A percentile compares a stretch with the other conserved stretches of the same genome.
phyloP scores from a whole-genome alignment of 1,140 invertebrate species.

The Cydia strobilella region DNA sequence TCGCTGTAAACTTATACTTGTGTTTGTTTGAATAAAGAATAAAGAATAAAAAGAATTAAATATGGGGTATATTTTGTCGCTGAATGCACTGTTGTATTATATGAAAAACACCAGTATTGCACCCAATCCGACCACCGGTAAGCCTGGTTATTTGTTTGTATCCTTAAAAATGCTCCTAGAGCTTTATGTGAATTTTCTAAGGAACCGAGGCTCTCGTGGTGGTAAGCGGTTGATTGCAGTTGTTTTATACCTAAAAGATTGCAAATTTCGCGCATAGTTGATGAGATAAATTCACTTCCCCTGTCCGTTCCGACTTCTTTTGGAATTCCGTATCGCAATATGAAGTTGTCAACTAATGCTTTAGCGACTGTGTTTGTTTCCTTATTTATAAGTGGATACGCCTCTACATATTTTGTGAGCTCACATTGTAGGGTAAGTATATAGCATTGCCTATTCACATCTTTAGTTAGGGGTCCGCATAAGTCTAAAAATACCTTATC shows the following conservation, averaged over 20 bases:
- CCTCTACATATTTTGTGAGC: constrained; percentile 2
- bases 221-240: constrained; percentile 22
- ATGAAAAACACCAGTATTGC: constrained; percentile 1
- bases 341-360: constrained; percentile 27
- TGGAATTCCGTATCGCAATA: not conserved
- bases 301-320: constrained; percentile 4
- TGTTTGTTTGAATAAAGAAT: no score
- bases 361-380: not conserved
- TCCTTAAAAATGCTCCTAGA: constrained; percentile 1
- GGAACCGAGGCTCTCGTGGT: not conserved
- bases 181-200: constrained; percentile 3
- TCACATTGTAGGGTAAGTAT: constrained; percentile 1
- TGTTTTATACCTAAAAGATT: not conserved
- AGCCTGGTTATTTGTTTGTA: not conserved
- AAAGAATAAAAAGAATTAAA: no score
- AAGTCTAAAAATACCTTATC: constrained; percentile 21
- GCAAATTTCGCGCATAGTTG: constrained; percentile 8
- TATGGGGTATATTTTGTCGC: not conserved
- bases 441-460: not conserved
- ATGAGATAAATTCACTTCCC: not conserved
- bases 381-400: not conserved
- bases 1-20: no score
- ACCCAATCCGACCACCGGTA: not conserved
- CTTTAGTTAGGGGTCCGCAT: not conserved
- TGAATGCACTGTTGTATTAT: constrained; percentile 24